Conservation (phyloP, 2,888 invertebrate genomes). For the Tuta absoluta region DNA sequence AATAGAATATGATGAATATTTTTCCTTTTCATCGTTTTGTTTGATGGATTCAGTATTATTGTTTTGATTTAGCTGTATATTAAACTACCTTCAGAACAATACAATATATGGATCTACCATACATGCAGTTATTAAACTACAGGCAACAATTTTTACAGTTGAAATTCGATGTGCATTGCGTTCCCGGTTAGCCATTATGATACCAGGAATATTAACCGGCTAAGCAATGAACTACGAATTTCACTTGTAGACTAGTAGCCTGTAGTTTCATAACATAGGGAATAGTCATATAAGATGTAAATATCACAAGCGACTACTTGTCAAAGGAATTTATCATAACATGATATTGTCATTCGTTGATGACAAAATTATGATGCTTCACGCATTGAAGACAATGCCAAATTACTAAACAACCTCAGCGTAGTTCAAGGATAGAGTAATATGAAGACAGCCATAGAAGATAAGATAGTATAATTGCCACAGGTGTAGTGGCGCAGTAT, state of each 20-base stretch:
- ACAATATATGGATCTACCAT: no score
- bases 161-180: no score
- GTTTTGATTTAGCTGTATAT: conserved; percentile 4
- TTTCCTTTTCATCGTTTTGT: background rate
- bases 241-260: no score
- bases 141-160: no score
- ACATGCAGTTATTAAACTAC: no score
- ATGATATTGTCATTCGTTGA: conserved; percentile 19
- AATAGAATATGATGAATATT: background rate
- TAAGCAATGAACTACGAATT: no score
- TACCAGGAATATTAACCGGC: no score
- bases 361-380: conserved; percentile 34
- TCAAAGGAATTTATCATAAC: background rate
- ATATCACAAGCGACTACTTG: conserved; percentile 8
- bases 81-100: background rate
- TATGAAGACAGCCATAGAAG: background rate
- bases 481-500: no score
- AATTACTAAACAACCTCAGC: conserved; percentile 32
- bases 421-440: conserved; percentile 31
- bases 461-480: background rate
- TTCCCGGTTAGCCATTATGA: no score
- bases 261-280: background rate
- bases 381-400: conserved; percentile 31
- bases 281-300: background rate
- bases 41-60: background rate